Percentiles rank a stretch among this genome's conserved stretches.
phyloP scores from a whole-genome alignment of 2,113 vertebrate species.

The Nannobrachium achirus region DNA sequence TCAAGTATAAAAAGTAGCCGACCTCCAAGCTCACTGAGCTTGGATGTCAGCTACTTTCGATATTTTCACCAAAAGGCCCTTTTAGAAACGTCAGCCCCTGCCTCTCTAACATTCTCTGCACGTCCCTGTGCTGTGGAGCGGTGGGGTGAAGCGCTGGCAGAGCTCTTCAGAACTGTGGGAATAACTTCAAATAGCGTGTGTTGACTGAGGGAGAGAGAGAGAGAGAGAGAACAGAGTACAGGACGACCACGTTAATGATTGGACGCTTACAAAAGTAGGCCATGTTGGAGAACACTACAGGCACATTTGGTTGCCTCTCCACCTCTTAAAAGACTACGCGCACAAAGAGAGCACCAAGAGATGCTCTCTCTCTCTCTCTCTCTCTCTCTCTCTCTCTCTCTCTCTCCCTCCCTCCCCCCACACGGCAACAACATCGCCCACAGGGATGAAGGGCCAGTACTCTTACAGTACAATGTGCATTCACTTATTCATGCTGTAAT shows the following conservation, averaged over 20 bases:
- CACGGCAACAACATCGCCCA: conserved; percentile 47
- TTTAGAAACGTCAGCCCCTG: too few species aligned
- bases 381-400: conserved; percentile 25
- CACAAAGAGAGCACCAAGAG: conserved; percentile 44
- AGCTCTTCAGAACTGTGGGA: conserved; percentile 6
- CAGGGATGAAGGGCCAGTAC: conserved; percentile 26
- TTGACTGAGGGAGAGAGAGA: conserved; percentile 55
- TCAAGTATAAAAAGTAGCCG: too few species aligned
- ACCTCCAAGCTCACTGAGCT: too few species aligned
- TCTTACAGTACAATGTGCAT: conserved; percentile 8
- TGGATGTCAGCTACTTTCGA: too few species aligned
- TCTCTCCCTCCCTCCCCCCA: conserved; percentile 39
- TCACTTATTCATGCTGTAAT: not conserved
- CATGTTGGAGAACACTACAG: conserved; percentile 62
- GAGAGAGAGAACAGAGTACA: conserved; percentile 25
- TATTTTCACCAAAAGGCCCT: too few species aligned
- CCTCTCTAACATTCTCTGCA: too few species aligned
- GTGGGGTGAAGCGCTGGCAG: conserved; percentile 16
- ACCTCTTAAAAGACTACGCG: conserved; percentile 68
- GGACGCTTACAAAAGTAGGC: conserved; percentile 69
- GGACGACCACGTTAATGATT: conserved; percentile 58
- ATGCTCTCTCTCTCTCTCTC: conserved; percentile 1
- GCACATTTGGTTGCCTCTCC: conserved; percentile 64
- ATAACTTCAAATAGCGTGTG: conserved; percentile 62
- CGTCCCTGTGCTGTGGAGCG: too few species aligned